Evolutionary conservation across 2,888 invertebrate species (phyloP).

Genomic region (Dusona sp.): DNA sequence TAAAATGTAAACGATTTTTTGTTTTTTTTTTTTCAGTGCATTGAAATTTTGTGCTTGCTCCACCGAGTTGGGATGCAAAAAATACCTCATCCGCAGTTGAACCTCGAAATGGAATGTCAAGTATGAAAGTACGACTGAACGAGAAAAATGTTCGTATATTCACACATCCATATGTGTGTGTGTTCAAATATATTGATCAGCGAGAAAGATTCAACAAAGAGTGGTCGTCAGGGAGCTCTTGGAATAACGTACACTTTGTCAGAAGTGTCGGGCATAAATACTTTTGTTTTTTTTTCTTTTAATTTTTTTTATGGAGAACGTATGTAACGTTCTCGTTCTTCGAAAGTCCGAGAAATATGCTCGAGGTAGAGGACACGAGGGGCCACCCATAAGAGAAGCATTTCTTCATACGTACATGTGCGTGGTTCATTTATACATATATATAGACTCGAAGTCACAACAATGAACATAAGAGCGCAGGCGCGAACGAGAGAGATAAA

Average conservation of each 20-base stretch:
- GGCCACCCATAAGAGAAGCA: slow-evolving; percentile 59
- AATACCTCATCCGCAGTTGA: neutral
- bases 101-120: neutral
- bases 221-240: slow-evolving; percentile 39
- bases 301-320: neutral
- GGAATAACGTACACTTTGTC: slow-evolving; percentile 48
- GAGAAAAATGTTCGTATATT: neutral
- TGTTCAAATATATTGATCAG: slow-evolving; percentile 39
- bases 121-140: neutral
- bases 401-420: slow-evolving; percentile 2
- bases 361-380: slow-evolving; percentile 47
- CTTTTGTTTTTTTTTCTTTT: slow-evolving; percentile 16
- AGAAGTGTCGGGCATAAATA: slow-evolving; percentile 28
- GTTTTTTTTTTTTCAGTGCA: too few species aligned
- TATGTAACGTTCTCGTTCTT: slow-evolving; percentile 64
- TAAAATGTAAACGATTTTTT: too few species aligned
- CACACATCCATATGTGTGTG: neutral
- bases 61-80: too few species aligned
- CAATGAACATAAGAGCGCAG: slow-evolving; percentile 44
- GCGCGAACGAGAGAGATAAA: neutral
- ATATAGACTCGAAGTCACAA: neutral
- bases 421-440: neutral
- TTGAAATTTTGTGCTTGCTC: too few species aligned
- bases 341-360: slow-evolving; percentile 66
- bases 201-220: slow-evolving; percentile 27